Evolutionary conservation across 1,140 invertebrate species (phyloP), one percentile per base, ranked within the genome.

Genomic region (Pinna nobilis): DNA sequence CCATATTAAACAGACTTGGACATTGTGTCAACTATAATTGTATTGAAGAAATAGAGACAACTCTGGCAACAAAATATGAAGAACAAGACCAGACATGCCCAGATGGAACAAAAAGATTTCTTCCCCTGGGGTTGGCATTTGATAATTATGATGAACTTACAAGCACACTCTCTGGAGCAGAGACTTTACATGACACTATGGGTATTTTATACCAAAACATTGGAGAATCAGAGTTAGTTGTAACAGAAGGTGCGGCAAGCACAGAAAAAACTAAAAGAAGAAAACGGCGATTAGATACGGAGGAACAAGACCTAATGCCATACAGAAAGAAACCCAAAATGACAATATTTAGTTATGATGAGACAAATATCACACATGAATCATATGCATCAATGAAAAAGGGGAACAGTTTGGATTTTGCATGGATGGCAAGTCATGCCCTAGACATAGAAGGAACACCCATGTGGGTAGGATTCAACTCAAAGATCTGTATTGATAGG

Each of bases 81-180:
- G 50, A 51, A 51, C 11, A 23, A 23, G 23, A 23, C 23, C 23
- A 11, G 11, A 23, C 50, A 15, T 15, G 11, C 11, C 50, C 50
- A 51, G 50, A 51, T 51, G 50, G 50, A 11, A 51, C 50, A 51
- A 51, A 51, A 51, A 6, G 50, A 11, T 44, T 44, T 4, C 51
- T 55, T 39, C n/a, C 28, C 23, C 53, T 44, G 20, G n/a, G 49
- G 3, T 5, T 68, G 25, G 65, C 65, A 11, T 68, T 39, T 28
- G 65, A 57, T 28, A 68, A 68, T n/a, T 55, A 68, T 57, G 65
- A 68, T 55, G 50, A 68, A 28, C 44, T 49, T 11, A 55, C 33
- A 2, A 30, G 55, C 4, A 55, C 50, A 20, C 20, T 68, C 2
- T 68, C 50, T 7, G 65, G 65, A 13, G 5, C 6, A 23, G 64